phyloP scores from a whole-genome alignment of 2,797 vertebrate genomes.

The Chaenodraco wilsoni region DNA sequence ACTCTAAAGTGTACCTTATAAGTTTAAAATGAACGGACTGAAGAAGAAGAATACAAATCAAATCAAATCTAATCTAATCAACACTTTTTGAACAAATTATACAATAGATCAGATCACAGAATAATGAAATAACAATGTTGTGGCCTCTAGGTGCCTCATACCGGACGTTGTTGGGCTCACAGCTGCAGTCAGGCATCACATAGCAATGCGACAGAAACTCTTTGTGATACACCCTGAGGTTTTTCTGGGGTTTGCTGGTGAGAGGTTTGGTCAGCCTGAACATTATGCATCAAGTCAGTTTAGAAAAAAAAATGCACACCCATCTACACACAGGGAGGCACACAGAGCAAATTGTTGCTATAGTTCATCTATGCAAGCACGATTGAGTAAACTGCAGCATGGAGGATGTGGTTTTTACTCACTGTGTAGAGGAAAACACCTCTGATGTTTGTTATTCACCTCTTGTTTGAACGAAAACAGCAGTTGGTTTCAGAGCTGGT shows the following conservation, averaged over 20 bases:
- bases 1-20: no score
- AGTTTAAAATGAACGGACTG: no score
- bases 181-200: slow-evolving; percentile 9
- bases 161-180: neutral
- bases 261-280: slow-evolving; percentile 28
- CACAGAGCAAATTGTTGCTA: neutral
- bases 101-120: neutral
- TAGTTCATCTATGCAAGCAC: slow-evolving; percentile 28
- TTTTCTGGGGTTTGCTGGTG: slow-evolving; percentile 41
- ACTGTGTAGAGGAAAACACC: slow-evolving; percentile 65
- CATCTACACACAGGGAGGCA: neutral
- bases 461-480: slow-evolving; percentile 54
- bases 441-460: slow-evolving; percentile 59
- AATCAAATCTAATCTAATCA: no score
- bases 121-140: neutral
- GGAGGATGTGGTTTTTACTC: slow-evolving; percentile 70
- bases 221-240: slow-evolving; percentile 35
- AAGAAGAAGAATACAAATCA: no score
- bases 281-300: slow-evolving; percentile 14
- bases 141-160: no score
- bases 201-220: neutral
- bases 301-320: slow-evolving; percentile 30
- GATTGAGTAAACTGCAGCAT: slow-evolving; percentile 30
- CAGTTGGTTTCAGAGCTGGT: slow-evolving; percentile 34
- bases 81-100: no score